Base-by-base conservation (phyloP, 2,113 vertebrate genomes). In the Aphelocoma coerulescens region DNA sequence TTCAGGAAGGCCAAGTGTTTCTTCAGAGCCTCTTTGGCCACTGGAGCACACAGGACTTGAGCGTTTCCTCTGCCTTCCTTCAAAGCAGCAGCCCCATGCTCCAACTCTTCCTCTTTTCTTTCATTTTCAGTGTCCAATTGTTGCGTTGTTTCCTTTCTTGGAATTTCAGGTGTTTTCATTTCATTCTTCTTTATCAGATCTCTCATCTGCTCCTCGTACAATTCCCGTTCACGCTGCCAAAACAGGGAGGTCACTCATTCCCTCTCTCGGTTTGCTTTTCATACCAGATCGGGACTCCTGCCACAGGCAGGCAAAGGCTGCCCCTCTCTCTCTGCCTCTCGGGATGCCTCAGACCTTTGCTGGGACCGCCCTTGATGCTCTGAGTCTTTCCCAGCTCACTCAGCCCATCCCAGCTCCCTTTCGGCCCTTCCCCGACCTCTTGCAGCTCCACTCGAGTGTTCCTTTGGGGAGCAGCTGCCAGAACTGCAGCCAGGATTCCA, bases 181-280 rank as follows among this genome's bases (percentile, higher is more conserved):
- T 41, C 41, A 41, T 39, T 39, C 39, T 15, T 41, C 41, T 41
- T 41, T 41, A 15, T 13, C 14, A 41, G 41, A 41, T 41, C 41
- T 41, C 41, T 16, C 41, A 41, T 41, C 41, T 41, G 41, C 41
- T 41, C 41, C 41, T 41, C 13, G 41, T 41, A 41, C 41, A 41
- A 6, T 41, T 96, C 95, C 44, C 1, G 46, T 58, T 98, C 97
- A 46, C 68, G 88, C 98, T 98, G 96, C 43, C 41, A 97, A 97
- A 87, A 95, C 3, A 92, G 41, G 52, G 13, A 66, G 51, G 10
- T 85, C 23, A 51, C 1, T 61, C 39, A 46, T 39, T 63, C 26
- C 24, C 33, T 10, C 46, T 57, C 43, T 15, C 1, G 0, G 3
- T 32, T 69, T 88, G 67, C 1, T 16, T 73, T 43, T 63, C 54